These are phyloP conservation scores for Aptenodytes patagonicus DNA, from an alignment of 2,113 vertebrate species.

Conservation along the genomic window DNA sequence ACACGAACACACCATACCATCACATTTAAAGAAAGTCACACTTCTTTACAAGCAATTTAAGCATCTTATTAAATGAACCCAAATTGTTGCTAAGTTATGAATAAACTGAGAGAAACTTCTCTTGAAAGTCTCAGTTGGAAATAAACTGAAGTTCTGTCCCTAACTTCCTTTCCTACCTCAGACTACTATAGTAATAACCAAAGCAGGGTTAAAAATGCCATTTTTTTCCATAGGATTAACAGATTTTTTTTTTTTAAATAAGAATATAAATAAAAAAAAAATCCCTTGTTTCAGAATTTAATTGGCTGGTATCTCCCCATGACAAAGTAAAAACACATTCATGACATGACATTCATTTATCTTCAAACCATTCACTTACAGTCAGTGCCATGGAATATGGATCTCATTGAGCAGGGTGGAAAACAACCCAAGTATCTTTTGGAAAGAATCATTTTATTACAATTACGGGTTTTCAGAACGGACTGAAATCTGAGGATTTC, in stretches of 20 bases:
- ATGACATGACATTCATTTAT: conserved; percentile 32
- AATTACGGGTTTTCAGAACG: background rate
- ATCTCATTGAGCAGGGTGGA: conserved; percentile 53
- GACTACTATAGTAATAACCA: background rate
- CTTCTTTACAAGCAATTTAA: background rate
- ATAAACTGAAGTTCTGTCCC: background rate
- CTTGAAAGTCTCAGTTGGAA: background rate
- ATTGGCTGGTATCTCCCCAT: background rate
- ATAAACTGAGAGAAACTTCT: background rate
- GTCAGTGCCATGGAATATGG: conserved; percentile 53
- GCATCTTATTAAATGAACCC: background rate
- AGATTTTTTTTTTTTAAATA: background rate
- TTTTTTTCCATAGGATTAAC: background rate
- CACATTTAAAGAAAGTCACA: background rate
- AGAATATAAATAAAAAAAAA: background rate
- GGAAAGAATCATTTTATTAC: conserved; percentile 20
- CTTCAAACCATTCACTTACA: conserved; percentile 13
- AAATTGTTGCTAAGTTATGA: background rate
- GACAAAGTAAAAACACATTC: conserved; percentile 54
- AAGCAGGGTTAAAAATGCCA: background rate
- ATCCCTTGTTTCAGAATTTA: background rate
- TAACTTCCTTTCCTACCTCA: background rate
- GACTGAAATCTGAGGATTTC: conserved; percentile 52
- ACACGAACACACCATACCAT: background rate
- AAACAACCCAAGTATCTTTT: conserved; percentile 43